A percentile compares a stretch with the other conserved stretches of the same genome.
Evolutionary conservation across 2,797 vertebrate genomes (phyloP).

Genomic region (Ctenosaura bakeri): DNA sequence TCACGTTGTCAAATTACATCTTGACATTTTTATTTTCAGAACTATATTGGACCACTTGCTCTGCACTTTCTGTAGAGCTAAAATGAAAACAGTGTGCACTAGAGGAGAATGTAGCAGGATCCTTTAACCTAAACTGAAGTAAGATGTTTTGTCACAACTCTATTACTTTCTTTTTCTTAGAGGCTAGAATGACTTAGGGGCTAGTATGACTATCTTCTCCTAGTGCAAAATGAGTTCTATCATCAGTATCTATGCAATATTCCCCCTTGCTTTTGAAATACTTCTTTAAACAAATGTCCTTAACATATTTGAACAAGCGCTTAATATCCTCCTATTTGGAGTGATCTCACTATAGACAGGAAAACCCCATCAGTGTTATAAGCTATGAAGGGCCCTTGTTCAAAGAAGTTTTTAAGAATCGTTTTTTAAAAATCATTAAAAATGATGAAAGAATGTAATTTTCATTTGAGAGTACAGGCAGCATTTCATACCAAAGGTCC

Average conservation of each 20-base stretch:
- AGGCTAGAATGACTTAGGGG: not conserved
- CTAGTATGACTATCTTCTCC: not conserved
- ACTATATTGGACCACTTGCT: not conserved
- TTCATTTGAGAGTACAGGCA: not conserved
- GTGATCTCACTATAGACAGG: not conserved
- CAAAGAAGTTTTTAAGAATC: not conserved
- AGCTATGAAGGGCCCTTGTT: conserved; percentile 6
- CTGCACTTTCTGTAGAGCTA: conserved; percentile 1
- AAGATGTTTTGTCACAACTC: conserved; percentile 37
- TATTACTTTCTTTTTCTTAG: not conserved
- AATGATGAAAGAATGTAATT: not conserved
- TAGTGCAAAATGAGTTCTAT: not conserved
- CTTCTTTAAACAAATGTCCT: conserved; percentile 1
- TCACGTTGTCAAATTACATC: conserved; percentile 49
- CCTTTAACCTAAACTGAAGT: not conserved
- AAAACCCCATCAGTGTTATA: not conserved
- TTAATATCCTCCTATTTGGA: not conserved
- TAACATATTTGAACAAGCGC: not conserved
- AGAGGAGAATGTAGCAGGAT: not conserved
- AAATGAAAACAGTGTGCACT: conserved; percentile 21
- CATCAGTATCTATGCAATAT: not conserved
- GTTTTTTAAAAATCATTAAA: not conserved
- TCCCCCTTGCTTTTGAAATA: not conserved
- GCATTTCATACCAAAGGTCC: conserved; percentile 8
- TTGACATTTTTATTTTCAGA: conserved; percentile 28